Percentiles rank a stretch among this genome's conserved stretches.
These are phyloP conservation scores for Megalurothrips usitatus DNA, from an alignment of 2,888 invertebrate genomes.

Conservation along the genomic window DNA sequence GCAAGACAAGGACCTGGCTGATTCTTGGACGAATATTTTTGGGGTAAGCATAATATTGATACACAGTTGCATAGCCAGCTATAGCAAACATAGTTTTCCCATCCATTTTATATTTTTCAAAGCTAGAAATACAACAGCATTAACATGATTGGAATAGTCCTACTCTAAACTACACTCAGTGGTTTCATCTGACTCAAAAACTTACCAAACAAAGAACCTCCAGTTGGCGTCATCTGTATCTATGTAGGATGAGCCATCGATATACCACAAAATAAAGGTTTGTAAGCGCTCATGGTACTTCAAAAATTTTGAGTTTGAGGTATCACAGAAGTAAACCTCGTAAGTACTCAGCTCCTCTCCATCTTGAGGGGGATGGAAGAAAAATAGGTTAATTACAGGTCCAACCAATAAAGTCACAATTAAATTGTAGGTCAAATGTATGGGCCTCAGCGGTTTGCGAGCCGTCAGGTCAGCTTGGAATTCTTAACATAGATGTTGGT, in stretches of 20 bases:
- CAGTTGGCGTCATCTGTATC: constrained; percentile 89
- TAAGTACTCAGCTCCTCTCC: constrained; percentile 50
- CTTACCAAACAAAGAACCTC: constrained; percentile 79
- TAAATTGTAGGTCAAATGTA: not conserved
- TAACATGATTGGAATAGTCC: not conserved
- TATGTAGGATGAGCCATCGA: constrained; percentile 93
- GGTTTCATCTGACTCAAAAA: constrained; percentile 34
- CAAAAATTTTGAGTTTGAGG: constrained; percentile 65
- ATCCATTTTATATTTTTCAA: constrained; percentile 61
- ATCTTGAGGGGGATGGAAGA: constrained; percentile 40
- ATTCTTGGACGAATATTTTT: constrained; percentile 80
- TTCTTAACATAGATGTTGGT: no score
- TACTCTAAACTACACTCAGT: no score
- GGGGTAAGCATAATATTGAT: constrained; percentile 93
- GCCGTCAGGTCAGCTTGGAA: not conserved
- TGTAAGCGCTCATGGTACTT: constrained; percentile 80
- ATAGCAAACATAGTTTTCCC: constrained; percentile 64
- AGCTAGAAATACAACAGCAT: constrained; percentile 50
- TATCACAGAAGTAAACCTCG: constrained; percentile 76
- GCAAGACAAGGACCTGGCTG: constrained; percentile 86
- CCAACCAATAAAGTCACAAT: not conserved
- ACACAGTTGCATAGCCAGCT: constrained; percentile 85
- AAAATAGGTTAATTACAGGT: not conserved
- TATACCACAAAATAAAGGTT: constrained; percentile 89
- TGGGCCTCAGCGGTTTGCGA: not conserved